These are phyloP conservation scores for Tetraodon nigroviridis DNA, from an alignment of 2,113 vertebrate genomes.

Conservation along the genomic window DNA sequence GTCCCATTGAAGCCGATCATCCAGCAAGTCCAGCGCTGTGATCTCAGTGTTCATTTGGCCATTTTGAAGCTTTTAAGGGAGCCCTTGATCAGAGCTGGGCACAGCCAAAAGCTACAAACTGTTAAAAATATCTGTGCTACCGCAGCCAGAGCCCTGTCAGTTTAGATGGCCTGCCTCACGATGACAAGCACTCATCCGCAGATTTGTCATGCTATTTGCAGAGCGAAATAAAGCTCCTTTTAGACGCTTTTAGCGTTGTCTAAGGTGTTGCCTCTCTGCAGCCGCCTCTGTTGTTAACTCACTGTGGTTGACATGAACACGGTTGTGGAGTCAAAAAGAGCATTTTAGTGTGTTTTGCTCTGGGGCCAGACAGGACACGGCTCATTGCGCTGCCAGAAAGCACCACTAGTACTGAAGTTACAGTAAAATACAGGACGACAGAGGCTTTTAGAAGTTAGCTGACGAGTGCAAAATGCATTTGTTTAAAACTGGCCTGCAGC, in stretches of 20 bases:
- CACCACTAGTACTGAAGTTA: slow-evolving; percentile 17
- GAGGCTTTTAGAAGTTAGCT: slow-evolving; percentile 15
- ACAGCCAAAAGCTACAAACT: slow-evolving; percentile 40
- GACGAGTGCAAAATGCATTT: slow-evolving; percentile 7
- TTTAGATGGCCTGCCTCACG: slow-evolving; percentile 43
- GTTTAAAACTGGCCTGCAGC: background rate
- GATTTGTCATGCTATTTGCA: slow-evolving; percentile 34
- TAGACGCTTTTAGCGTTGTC: slow-evolving; percentile 2
- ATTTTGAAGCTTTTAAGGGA: slow-evolving; percentile 20
- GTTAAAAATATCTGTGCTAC: slow-evolving; percentile 51
- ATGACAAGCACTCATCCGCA: slow-evolving; percentile 43
- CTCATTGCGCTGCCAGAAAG: background rate
- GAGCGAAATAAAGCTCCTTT: slow-evolving; percentile 3
- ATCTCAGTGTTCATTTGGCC: background rate
- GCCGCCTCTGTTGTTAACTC: background rate
- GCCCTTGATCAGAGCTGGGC: slow-evolving; percentile 36
- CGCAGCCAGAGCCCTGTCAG: slow-evolving; percentile 52
- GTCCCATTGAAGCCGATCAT: slow-evolving; percentile 3
- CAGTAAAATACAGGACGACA: slow-evolving; percentile 17
- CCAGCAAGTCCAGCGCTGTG: background rate
- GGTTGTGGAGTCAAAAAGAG: background rate
- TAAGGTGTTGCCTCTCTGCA: background rate
- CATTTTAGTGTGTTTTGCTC: slow-evolving; percentile 4
- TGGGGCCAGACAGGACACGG: background rate
- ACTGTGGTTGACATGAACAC: background rate